phyloP scores from a whole-genome alignment of 2,888 invertebrate genomes.

The Troides aeacus region DNA sequence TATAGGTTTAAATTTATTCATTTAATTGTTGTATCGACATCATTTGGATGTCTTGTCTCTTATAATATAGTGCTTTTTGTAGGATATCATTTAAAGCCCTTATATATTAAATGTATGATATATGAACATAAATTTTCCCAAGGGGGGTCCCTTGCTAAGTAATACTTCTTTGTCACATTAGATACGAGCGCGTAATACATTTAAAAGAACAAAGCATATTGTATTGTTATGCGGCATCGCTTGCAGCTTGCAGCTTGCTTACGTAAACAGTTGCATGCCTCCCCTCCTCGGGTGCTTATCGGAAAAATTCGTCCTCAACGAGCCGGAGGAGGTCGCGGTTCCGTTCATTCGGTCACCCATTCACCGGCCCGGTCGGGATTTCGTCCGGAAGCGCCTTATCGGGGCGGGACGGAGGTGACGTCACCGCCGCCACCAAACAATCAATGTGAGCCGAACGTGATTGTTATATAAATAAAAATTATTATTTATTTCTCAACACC shows the following conservation, averaged over 20 bases:
- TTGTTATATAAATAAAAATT: conserved; percentile 71
- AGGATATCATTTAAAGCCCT: not conserved
- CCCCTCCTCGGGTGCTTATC: conserved; percentile 30
- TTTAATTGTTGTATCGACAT: no score
- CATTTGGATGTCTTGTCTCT: no score
- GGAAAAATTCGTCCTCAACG: conserved; percentile 43
- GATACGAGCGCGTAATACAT: conserved; percentile 1
- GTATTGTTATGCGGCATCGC: not conserved
- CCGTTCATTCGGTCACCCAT: conserved; percentile 38
- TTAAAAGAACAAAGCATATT: conserved; percentile 3
- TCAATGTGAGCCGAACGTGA: conserved; percentile 70
- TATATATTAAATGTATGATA: not conserved
- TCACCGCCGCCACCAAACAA: conserved; percentile 55
- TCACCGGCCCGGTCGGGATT: conserved; percentile 51
- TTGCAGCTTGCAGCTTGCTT: not conserved
- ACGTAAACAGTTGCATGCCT: conserved; percentile 4
- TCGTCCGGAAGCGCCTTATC: conserved; percentile 76
- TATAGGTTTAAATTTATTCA: no score
- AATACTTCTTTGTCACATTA: not conserved
- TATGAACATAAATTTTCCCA: not conserved
- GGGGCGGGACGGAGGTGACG: conserved; percentile 70
- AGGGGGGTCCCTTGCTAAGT: not conserved
- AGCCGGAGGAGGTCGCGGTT: conserved; percentile 35
- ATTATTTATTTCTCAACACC: conserved; percentile 31
- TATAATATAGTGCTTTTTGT: no score